These are phyloP conservation scores for Perizoma affinitatum DNA, from an alignment of 2,888 invertebrate genomes.

Conservation along the genomic window DNA sequence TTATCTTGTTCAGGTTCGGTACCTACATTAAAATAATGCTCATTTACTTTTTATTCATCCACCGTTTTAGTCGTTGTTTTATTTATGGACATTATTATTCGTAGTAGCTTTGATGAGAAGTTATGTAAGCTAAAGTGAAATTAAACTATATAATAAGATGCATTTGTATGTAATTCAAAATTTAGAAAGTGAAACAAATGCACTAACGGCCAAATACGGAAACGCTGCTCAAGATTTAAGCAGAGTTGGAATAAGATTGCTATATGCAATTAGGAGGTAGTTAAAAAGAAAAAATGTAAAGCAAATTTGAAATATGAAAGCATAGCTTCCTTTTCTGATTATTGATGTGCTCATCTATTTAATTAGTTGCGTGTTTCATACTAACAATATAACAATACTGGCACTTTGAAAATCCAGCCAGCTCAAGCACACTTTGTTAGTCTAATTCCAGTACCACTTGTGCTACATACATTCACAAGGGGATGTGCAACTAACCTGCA, in stretches of 20 bases:
- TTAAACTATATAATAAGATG: neutral
- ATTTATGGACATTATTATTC: slow-evolving; percentile 8
- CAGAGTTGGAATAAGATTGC: no score
- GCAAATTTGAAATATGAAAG: no score
- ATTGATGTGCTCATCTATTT: no score
- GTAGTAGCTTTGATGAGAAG: neutral
- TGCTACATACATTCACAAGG: slow-evolving; percentile 19
- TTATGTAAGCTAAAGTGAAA: slow-evolving; percentile 17
- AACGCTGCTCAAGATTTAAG: no score
- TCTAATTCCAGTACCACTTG: slow-evolving; percentile 23
- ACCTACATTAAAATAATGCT: neutral
- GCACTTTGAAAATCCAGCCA: slow-evolving; percentile 10
- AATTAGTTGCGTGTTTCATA: no score
- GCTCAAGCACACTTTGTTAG: slow-evolving; percentile 21
- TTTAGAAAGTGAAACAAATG: slow-evolving; percentile 9
- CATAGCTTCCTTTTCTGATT: no score
- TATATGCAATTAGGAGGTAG: no score
- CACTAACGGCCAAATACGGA: neutral
- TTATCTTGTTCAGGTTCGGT: neutral
- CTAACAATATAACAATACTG: slow-evolving; percentile 1
- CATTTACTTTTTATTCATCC: neutral
- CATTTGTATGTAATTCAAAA: slow-evolving; percentile 8
- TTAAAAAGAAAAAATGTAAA: no score
- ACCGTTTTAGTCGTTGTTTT: neutral
- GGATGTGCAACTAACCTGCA: slow-evolving; percentile 8